phyloP scores from a whole-genome alignment of 1,140 invertebrate genomes.

The Chelonus insularis region DNA sequence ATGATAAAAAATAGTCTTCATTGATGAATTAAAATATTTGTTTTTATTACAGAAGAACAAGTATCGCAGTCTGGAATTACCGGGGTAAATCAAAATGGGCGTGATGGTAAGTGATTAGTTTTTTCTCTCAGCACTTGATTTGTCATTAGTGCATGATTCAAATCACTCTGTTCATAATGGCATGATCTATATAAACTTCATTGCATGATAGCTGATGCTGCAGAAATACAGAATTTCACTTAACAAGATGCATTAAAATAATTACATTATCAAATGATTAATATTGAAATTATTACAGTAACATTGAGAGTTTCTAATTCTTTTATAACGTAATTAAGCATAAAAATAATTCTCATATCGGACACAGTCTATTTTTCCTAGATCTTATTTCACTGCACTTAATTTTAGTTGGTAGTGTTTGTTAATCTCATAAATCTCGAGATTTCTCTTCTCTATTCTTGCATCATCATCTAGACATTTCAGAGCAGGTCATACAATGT shows the following conservation, averaged over 20 bases:
- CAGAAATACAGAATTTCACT: neutral
- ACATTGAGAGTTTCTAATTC: no score
- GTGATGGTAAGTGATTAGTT: neutral
- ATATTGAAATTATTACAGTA: no score
- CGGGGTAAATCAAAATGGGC: neutral
- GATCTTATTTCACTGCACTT: neutral
- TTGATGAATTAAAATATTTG: neutral
- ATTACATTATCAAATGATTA: no score
- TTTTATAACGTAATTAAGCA: no score
- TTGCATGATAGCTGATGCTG: neutral
- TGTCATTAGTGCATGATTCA: neutral
- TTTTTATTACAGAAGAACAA: neutral
- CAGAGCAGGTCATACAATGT: neutral
- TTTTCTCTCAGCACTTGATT: no score
- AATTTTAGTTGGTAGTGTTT: neutral
- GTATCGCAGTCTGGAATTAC: neutral
- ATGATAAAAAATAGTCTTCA: no score
- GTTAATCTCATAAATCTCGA: neutral
- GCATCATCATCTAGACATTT: constrained; percentile 10
- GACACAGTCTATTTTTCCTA: neutral
- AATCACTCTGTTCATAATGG: neutral
- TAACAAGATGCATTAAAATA: neutral
- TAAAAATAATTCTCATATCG: neutral
- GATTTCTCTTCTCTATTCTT: neutral
- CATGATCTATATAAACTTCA: neutral